Percentiles rank a stretch among this genome's conserved stretches.
phyloP scores from a whole-genome alignment of 2,888 invertebrate genomes.

The Dynastes tityus region DNA sequence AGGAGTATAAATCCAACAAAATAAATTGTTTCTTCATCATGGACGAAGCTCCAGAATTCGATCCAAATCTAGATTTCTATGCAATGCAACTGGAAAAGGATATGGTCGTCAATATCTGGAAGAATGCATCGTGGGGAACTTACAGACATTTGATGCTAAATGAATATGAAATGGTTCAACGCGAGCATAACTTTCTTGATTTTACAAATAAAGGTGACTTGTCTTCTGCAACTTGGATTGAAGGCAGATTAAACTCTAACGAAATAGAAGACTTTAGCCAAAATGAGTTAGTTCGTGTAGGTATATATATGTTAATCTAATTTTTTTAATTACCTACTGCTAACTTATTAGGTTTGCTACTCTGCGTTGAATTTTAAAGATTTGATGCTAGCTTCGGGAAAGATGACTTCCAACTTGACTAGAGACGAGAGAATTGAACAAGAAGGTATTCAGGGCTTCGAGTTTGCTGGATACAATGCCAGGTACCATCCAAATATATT shows the following conservation, averaged over 20 bases:
- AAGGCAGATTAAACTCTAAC: constrained; percentile 73
- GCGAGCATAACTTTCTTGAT: constrained; percentile 84
- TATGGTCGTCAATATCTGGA: constrained; percentile 85
- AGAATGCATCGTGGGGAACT: constrained; percentile 76
- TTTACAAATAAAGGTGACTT: constrained; percentile 88
- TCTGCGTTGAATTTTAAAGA: constrained; percentile 94
- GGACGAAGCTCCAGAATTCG: constrained; percentile 76
- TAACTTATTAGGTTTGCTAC: constrained; percentile 73
- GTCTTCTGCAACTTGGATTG: constrained; percentile 88
- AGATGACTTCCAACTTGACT: constrained; percentile 86
- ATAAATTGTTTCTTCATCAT: constrained; percentile 77
- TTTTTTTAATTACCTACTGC: too few relatives aligned
- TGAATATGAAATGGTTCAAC: constrained; percentile 69
- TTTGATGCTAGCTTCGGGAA: constrained; percentile 93
- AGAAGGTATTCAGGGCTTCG: constrained; percentile 76
- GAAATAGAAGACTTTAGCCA: constrained; percentile 54
- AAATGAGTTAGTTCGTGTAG: constrained; percentile 56
- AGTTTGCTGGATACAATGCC: constrained; percentile 72
- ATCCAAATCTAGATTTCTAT: constrained; percentile 77
- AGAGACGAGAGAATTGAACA: constrained; percentile 73
- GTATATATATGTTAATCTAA: not conserved
- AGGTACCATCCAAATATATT: constrained; percentile 49
- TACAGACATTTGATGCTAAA: constrained; percentile 86
- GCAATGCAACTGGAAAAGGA: constrained; percentile 80
- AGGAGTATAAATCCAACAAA: constrained; percentile 77